These are phyloP conservation scores for Dilophus febrilis DNA, from an alignment of 2,888 invertebrate genomes.

Conservation along the genomic window DNA sequence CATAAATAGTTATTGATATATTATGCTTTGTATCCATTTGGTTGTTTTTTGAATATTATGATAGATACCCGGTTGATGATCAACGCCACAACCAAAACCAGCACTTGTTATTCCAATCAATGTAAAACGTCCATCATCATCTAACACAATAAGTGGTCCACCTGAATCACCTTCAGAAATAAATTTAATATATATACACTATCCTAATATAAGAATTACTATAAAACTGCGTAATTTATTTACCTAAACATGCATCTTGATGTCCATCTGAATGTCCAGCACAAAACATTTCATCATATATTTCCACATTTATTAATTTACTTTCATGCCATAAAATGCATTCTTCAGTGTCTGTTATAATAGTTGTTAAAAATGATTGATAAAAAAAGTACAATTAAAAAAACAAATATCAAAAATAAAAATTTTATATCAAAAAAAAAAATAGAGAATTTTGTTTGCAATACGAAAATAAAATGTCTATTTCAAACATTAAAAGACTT, in stretches of 20 bases:
- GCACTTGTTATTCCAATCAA: slow-evolving; percentile 70
- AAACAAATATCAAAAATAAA: slow-evolving; percentile 10
- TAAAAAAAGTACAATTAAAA: no score
- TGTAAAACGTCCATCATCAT: slow-evolving; percentile 51
- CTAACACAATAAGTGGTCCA: slow-evolving; percentile 55
- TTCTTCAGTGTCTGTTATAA: slow-evolving; percentile 53
- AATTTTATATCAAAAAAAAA: neutral
- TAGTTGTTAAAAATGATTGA: no score
- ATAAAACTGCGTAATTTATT: no score
- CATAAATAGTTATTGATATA: slow-evolving; percentile 17
- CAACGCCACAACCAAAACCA: slow-evolving; percentile 72
- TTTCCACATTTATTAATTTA: slow-evolving; percentile 60
- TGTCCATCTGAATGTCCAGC: slow-evolving; percentile 69
- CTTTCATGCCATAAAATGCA: slow-evolving; percentile 67
- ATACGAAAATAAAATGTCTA: no score
- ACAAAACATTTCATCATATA: slow-evolving; percentile 66
- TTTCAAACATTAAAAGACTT: no score
- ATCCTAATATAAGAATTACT: neutral
- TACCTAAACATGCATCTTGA: slow-evolving; percentile 65
- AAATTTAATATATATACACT: neutral
- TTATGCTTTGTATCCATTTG: slow-evolving; percentile 46
- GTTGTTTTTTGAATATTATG: slow-evolving; percentile 58
- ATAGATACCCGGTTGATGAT: slow-evolving; percentile 74
- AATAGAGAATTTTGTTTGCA: neutral
- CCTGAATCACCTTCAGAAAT: slow-evolving; percentile 52